A percentile compares a stretch with the other conserved stretches of the same genome.
These are phyloP conservation scores for Perodicticus potto DNA, from an alignment of 2,797 vertebrate genomes.

Conservation along the genomic window DNA sequence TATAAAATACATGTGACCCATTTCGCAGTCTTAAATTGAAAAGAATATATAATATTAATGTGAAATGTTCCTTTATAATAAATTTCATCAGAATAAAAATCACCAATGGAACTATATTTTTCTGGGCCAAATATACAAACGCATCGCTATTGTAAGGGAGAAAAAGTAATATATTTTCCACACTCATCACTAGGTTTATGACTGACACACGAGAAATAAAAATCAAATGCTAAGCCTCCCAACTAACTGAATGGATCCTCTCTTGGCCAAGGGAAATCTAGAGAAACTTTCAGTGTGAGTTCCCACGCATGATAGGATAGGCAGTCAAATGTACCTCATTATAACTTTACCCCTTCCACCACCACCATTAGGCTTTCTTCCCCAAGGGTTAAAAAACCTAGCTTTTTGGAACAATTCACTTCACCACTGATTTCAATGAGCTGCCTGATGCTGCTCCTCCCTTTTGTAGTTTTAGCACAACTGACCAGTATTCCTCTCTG, in stretches of 20 bases:
- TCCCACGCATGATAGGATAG: not conserved
- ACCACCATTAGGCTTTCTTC: not conserved
- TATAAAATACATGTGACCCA: slow-evolving; percentile 39
- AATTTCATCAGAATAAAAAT: slow-evolving; percentile 14
- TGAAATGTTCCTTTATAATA: slow-evolving; percentile 21
- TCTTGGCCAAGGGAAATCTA: not conserved
- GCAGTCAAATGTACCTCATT: not conserved
- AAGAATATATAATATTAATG: not conserved
- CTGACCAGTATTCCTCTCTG: not conserved
- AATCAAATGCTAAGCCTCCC: not conserved
- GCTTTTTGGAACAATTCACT: not conserved
- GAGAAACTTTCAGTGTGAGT: not conserved
- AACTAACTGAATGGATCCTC: not conserved
- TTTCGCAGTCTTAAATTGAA: slow-evolving; percentile 49
- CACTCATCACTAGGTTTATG: not conserved
- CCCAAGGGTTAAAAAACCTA: not conserved
- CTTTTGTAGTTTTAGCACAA: not conserved
- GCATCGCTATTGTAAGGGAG: not conserved
- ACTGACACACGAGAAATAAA: not conserved
- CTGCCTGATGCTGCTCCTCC: not conserved
- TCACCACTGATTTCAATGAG: not conserved
- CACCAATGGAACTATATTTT: slow-evolving; percentile 16
- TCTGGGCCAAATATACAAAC: not conserved
- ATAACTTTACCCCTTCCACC: not conserved
- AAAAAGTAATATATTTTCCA: not conserved